A percentile compares a stretch with the other conserved stretches of the same genome.
Conservation (phyloP, 2,888 invertebrate genomes). For the Caenorhabditis wallacei region DNA sequence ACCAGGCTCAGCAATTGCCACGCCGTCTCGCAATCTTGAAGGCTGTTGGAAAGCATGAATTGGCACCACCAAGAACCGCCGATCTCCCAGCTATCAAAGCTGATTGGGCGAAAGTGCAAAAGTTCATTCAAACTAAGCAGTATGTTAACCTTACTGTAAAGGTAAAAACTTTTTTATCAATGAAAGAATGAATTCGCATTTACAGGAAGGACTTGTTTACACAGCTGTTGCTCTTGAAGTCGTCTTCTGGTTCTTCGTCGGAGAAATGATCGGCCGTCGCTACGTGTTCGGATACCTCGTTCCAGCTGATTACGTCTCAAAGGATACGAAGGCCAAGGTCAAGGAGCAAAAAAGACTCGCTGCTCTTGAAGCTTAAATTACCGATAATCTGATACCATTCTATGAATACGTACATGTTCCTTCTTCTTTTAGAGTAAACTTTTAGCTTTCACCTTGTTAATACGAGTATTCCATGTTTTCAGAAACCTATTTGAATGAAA, state of each 20-base stretch:
- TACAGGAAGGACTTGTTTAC: constrained; percentile 91
- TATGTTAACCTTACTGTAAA: constrained; percentile 78
- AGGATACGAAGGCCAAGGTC: constrained; percentile 72
- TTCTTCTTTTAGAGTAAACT: constrained; percentile 18
- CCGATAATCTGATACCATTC: not conserved
- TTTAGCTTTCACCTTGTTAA: not conserved
- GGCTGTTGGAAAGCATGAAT: constrained; percentile 94
- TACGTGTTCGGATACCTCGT: constrained; percentile 89
- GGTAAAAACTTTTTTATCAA: constrained; percentile 62
- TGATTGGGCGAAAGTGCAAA: constrained; percentile 73
- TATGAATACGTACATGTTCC: too few species aligned
- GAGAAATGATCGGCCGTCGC: constrained; percentile 97
- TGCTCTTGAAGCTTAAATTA: constrained; percentile 59
- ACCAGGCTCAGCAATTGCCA: constrained; percentile 81
- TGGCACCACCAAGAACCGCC: constrained; percentile 92
- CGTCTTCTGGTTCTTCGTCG: constrained; percentile 95
- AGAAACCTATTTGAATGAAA: too few species aligned
- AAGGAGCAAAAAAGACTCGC: constrained; percentile 59
- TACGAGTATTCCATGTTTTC: too few species aligned
- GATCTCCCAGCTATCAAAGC: constrained; percentile 88
- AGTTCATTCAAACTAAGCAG: constrained; percentile 76
- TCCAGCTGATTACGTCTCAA: constrained; percentile 74
- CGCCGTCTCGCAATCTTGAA: constrained; percentile 83
- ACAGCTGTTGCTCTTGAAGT: constrained; percentile 94
- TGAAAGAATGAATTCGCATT: too few species aligned